Evolutionary conservation across 2,797 vertebrate species (phyloP).

Genomic region (Moxostoma hubbsi): DNA sequence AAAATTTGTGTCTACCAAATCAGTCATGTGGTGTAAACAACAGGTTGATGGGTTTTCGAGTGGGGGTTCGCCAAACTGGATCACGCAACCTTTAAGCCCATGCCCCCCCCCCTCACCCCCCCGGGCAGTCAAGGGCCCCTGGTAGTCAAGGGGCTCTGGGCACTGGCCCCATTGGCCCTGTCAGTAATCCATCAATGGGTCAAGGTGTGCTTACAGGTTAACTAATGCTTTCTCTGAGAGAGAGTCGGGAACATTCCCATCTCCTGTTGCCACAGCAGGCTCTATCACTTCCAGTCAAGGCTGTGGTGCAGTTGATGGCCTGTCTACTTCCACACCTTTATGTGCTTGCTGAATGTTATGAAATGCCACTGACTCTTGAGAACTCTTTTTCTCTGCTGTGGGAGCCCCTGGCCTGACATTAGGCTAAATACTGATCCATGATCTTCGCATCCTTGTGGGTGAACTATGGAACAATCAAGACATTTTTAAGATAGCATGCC

Average conservation of each 20-base stretch:
- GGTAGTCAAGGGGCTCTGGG: too few relatives aligned
- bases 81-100: too few relatives aligned
- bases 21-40: too few relatives aligned
- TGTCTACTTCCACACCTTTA: neutral
- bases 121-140: too few relatives aligned
- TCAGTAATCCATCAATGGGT: too few relatives aligned
- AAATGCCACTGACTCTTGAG: conserved; percentile 6
- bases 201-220: conserved; percentile 51
- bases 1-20: too few relatives aligned
- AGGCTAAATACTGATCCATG: conserved; percentile 86
- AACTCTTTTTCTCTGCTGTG: conserved; percentile 19
- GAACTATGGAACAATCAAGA: conserved; percentile 35
- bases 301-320: conserved; percentile 5
- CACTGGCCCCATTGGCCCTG: too few relatives aligned
- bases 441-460: conserved; percentile 84
- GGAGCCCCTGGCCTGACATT: conserved; percentile 77
- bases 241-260: conserved; percentile 10
- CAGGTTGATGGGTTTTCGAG: too few relatives aligned
- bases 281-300: conserved; percentile 6
- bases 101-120: too few relatives aligned
- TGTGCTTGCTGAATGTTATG: conserved; percentile 9
- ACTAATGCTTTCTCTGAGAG: conserved; percentile 20
- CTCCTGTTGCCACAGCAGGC: conserved; percentile 20
- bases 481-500: neutral
- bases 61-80: too few relatives aligned